Evolutionary conservation across 2,888 invertebrate genomes (phyloP).

Genomic region (Cryptophagus acutangulus): DNA sequence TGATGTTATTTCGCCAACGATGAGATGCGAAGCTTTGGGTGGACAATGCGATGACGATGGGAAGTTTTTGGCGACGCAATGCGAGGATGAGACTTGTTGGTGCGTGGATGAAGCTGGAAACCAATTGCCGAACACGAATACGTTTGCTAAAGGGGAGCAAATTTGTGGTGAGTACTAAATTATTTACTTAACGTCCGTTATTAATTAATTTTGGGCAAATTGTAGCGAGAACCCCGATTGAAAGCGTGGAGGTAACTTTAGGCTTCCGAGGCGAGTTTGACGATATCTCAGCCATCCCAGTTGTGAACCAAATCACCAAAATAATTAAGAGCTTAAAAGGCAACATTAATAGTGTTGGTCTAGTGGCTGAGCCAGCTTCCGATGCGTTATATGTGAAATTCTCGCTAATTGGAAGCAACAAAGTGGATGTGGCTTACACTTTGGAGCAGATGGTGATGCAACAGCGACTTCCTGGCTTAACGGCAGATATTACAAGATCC

Average conservation of each 20-base stretch:
- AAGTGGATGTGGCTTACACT: conserved; percentile 74
- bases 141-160: conserved; percentile 56
- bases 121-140: conserved; percentile 58
- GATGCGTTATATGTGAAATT: conserved; percentile 57
- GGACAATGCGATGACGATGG: conserved; percentile 64
- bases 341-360: conserved; percentile 48
- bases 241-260: conserved; percentile 69
- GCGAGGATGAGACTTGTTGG: conserved; percentile 70
- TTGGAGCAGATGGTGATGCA: conserved; percentile 69
- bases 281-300: conserved; percentile 49
- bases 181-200: not conserved
- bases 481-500: conserved; percentile 61
- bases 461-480: conserved; percentile 51
- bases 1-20: conserved; percentile 36
- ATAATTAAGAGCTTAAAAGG: conserved; percentile 49
- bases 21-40: conserved; percentile 49
- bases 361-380: conserved; percentile 51
- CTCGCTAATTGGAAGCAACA: conserved; percentile 64
- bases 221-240: conserved; percentile 65
- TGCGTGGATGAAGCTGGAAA: conserved; percentile 83
- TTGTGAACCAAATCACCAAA: conserved; percentile 47
- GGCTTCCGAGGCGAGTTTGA: conserved; percentile 64
- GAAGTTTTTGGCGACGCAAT: conserved; percentile 70
- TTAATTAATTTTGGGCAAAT: conserved; percentile 22
- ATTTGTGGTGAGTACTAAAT: conserved; percentile 51